Base-by-base conservation (phyloP, 1,140 invertebrate genomes). In the Thaumetopoea pityocampa region DNA sequence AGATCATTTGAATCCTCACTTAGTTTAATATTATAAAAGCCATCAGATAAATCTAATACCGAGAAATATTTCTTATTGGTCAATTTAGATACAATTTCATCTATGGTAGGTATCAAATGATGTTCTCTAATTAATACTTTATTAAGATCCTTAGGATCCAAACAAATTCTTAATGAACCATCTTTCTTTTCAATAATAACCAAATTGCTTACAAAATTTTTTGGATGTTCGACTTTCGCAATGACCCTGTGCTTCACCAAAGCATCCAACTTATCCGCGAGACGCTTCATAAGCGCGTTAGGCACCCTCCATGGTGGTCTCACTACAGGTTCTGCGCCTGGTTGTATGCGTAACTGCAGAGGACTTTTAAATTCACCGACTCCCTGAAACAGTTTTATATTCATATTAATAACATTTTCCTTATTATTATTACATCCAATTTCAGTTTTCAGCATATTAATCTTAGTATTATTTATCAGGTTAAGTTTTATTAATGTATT, bases 91-190 rank as follows among this genome's bases (percentile, higher is more conserved):
- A 45, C 9, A 12, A 51, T 40, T 41, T 40, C 45, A 2, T 60
- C 52, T 20, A 49, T 32, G 3, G 50, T 56, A 6, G 51, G 57
- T 5, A 64, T 61, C 5, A 43, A 22, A 20, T 51, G 56, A 38
- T 64, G 26, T n/a, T 63, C 28, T 45, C 49, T 57, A 11, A 41
- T 29, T 26, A 69, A 41, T 5, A 43, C 37, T 14, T 51, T 28
- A 37, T 63, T 63, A n/a, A 60, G 30, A 7, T 59, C 32, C 22
- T 51, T 47, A 3, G 50, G 55, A 34, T 67, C 64, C 15, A 67
- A 27, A 45, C 62, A 57, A 12, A 64, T 42, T 40, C 61, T 44
- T 22, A 63, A 43, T 29, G 9, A 28, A 8, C 20, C 26, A 43
- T 51, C 37, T 43, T 10, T 30, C 30, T 63, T 63, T 40, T 63